These are phyloP conservation scores for Piscicola geometra DNA, from an alignment of 2,888 invertebrate genomes.

Conservation along the genomic window DNA sequence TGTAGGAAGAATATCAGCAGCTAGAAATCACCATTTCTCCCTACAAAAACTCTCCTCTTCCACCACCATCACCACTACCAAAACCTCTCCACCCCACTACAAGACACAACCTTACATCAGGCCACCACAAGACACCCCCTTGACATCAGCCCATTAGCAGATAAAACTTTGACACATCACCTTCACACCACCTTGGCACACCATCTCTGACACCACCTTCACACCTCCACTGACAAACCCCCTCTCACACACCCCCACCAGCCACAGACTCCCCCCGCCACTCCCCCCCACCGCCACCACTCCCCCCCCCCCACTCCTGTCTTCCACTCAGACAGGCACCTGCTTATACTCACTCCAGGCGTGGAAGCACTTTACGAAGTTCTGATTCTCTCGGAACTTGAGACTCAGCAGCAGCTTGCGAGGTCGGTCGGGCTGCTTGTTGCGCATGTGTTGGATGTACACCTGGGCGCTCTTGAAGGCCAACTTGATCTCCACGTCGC, in stretches of 20 bases:
- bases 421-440: conserved; percentile 83
- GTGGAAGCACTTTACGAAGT: conserved; percentile 97
- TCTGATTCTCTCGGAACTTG: conserved; percentile 88
- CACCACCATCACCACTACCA: neutral
- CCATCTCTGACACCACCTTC: neutral
- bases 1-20: no score
- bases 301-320: neutral
- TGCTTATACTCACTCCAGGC: conserved; percentile 73
- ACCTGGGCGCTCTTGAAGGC: conserved; percentile 94
- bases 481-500: conserved; percentile 96
- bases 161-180: neutral
- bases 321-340: conserved; percentile 36
- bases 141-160: neutral
- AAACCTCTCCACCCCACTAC: neutral
- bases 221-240: neutral
- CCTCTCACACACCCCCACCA: no score
- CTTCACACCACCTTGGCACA: neutral
- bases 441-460: conserved; percentile 92
- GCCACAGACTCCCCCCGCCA: no score
- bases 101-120: neutral
- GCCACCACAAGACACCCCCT: neutral
- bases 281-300: neutral
- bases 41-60: neutral
- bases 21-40: neutral
- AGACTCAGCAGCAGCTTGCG: conserved; percentile 88